Conservation (phyloP, 2,888 invertebrate species). For the Dinocampus coccinellae region DNA sequence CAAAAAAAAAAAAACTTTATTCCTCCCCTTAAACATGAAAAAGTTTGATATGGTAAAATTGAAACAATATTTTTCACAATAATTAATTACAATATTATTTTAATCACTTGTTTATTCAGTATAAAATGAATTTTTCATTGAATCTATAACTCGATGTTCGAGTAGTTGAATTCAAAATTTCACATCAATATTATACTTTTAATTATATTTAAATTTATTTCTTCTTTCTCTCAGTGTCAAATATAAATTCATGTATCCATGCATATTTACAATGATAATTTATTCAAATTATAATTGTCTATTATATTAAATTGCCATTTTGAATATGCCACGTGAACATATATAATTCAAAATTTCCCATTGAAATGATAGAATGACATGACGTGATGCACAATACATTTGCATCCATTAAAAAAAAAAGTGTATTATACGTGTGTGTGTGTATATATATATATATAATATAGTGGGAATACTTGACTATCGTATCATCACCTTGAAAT, state of each 20-base stretch:
- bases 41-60: neutral
- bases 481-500: slow-evolving; percentile 24
- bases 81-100: neutral
- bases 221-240: too few species aligned
- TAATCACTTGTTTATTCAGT: neutral
- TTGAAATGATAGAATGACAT: neutral
- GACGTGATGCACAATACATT: neutral
- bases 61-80: neutral
- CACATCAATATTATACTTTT: too few species aligned
- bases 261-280: neutral
- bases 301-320: neutral
- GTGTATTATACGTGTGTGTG: too few species aligned
- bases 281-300: neutral
- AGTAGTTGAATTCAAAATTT: too few species aligned
- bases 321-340: neutral
- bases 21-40: too few species aligned
- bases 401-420: too few species aligned
- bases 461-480: slow-evolving; percentile 15
- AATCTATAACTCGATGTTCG: too few species aligned
- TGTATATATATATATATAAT: neutral
- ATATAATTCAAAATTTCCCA: neutral
- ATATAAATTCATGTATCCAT: too few species aligned
- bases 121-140: too few species aligned
- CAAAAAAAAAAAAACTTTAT: too few species aligned
- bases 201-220: too few species aligned